Evolutionary conservation across 1,140 invertebrate genomes (phyloP).

Genomic region (Drosophila arawakana): DNA sequence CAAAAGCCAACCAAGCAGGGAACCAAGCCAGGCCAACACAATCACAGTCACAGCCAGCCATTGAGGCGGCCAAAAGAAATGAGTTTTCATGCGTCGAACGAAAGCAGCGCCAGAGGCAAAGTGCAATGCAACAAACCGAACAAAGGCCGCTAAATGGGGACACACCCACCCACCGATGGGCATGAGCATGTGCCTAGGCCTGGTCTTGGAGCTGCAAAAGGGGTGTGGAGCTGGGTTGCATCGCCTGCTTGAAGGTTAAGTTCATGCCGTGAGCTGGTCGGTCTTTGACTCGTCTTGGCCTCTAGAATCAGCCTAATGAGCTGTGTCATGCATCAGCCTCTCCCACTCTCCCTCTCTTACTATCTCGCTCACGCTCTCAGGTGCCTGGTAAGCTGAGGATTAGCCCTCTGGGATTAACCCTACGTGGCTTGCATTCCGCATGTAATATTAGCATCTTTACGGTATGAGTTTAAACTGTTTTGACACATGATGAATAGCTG

Average conservation of each 20-base stretch:
- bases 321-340: conserved; percentile 30
- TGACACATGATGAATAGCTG: conserved; percentile 32
- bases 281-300: conserved; percentile 57
- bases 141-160: conserved; percentile 47
- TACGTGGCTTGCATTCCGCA: conserved; percentile 18
- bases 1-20: conserved; percentile 43
- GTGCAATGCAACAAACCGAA: conserved; percentile 45
- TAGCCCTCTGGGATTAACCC: conserved; percentile 31
- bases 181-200: conserved; percentile 5
- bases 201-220: neutral
- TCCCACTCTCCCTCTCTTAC: too few species aligned
- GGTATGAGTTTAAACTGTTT: conserved; percentile 16
- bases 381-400: conserved; percentile 49
- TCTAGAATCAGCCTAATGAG: conserved; percentile 55
- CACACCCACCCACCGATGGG: conserved; percentile 36
- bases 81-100: conserved; percentile 25
- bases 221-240: conserved; percentile 11
- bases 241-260: conserved; percentile 65
- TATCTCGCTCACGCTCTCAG: conserved; percentile 18
- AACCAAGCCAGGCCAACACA: conserved; percentile 17
- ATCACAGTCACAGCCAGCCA: conserved; percentile 24
- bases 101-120: conserved; percentile 41
- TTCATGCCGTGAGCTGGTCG: conserved; percentile 52
- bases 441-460: neutral
- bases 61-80: conserved; percentile 43